phyloP scores from a whole-genome alignment of 2,888 invertebrate species.

The Cephus spinipes region DNA sequence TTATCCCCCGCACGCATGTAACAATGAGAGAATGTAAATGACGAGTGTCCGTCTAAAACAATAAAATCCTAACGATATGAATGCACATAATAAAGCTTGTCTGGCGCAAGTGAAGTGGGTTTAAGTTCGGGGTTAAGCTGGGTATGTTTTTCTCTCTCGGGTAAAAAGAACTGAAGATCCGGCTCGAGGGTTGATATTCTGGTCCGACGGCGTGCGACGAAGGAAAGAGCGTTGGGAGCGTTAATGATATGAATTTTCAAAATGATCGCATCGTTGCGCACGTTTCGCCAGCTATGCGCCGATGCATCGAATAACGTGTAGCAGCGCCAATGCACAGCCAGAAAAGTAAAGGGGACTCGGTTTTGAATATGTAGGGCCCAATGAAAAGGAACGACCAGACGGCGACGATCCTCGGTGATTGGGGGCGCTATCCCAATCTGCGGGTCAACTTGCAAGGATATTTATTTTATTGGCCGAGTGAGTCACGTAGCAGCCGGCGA shows the following conservation, averaged over 20 bases:
- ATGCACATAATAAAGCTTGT: neutral
- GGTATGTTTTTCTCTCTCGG: neutral
- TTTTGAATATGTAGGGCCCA: neutral
- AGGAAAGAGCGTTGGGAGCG: neutral
- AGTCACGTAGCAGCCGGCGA: conserved; percentile 8
- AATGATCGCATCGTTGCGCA: neutral
- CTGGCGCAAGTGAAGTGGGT: neutral
- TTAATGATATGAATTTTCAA: neutral
- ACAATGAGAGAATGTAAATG: neutral
- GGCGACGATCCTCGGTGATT: neutral
- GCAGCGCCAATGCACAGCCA: neutral
- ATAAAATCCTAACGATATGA: neutral
- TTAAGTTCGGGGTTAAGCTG: neutral
- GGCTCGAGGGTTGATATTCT: neutral
- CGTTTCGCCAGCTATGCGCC: neutral
- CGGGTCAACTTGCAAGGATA: conserved; percentile 27
- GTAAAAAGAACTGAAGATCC: neutral
- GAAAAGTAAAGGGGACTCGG: neutral
- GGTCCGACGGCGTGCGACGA: neutral
- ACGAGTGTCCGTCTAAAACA: neutral
- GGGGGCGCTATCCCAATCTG: conserved; percentile 16
- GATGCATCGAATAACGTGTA: too few relatives aligned
- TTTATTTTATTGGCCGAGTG: conserved; percentile 18
- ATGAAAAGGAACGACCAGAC: conserved; percentile 5
- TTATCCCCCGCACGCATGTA: neutral